Conservation (phyloP, 1,140 invertebrate genomes). For the Pinna nobilis region DNA sequence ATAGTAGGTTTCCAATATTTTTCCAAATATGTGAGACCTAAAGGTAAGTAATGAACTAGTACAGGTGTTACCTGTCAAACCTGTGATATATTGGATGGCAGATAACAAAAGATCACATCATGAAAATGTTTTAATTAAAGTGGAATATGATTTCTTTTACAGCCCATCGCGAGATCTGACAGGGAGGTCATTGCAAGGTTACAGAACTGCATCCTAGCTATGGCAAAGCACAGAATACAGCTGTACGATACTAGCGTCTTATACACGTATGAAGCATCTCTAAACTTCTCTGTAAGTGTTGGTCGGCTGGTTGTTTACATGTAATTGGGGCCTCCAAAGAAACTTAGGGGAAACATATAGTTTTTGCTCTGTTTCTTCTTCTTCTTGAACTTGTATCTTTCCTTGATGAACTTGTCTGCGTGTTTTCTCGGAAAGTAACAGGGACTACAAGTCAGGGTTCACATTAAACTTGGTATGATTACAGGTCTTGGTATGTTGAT, state of each 20-base stretch:
- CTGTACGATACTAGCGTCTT: slow-evolving; percentile 94
- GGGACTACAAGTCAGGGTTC: no score
- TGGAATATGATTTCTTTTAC: slow-evolving; percentile 48
- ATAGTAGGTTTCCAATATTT: no score
- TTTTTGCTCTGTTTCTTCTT: no score
- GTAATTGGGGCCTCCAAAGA: background rate
- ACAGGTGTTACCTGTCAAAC: no score
- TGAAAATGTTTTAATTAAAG: background rate
- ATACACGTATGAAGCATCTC: slow-evolving; percentile 92
- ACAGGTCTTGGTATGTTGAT: no score
- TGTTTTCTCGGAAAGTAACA: background rate
- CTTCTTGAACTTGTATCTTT: background rate
- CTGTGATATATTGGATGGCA: no score
- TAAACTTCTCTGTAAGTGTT: slow-evolving; percentile 83
- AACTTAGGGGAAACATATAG: no score
- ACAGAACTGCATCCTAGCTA: slow-evolving; percentile 90
- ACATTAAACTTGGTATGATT: no score
- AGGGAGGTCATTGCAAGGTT: slow-evolving; percentile 90
- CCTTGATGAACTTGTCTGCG: background rate
- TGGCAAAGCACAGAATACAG: slow-evolving; percentile 90
- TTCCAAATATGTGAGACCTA: no score
- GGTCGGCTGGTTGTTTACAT: background rate
- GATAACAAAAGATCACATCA: no score
- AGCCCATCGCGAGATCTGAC: slow-evolving; percentile 83
- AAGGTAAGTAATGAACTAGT: no score